A percentile compares a stretch with the other conserved stretches of the same genome.
phyloP scores from a whole-genome alignment of 2,797 vertebrate species.

The Aplochiton taeniatus region DNA sequence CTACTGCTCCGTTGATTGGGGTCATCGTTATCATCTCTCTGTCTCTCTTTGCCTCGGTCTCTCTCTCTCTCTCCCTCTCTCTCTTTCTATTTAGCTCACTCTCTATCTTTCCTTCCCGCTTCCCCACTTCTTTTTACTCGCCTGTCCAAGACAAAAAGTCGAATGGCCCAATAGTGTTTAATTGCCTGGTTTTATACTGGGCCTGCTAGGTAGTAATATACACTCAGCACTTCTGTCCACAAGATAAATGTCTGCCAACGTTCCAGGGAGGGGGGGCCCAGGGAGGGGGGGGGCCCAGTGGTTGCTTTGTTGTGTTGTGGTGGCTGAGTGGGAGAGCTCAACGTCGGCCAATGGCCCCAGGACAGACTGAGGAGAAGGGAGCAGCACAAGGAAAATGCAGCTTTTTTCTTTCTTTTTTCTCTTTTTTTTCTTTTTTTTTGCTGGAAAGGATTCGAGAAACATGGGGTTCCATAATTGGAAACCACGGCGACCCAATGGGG shows the following conservation, averaged over 20 bases:
- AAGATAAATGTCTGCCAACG: slow-evolving; percentile 58
- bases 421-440: too few species aligned
- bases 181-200: slow-evolving; percentile 57
- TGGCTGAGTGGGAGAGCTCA: background rate
- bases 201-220: slow-evolving; percentile 44
- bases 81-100: too few species aligned
- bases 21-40: too few species aligned
- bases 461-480: too few species aligned
- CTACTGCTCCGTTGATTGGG: too few species aligned
- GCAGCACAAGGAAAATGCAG: too few species aligned
- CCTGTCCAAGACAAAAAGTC: slow-evolving; percentile 27
- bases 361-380: background rate
- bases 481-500: too few species aligned
- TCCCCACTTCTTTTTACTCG: background rate
- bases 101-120: background rate
- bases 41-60: too few species aligned
- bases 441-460: too few species aligned
- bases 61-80: too few species aligned
- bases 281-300: slow-evolving; percentile 1
- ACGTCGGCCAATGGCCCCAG: background rate
- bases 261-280: slow-evolving; percentile 21
- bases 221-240: slow-evolving; percentile 62
- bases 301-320: background rate
- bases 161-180: slow-evolving; percentile 54
- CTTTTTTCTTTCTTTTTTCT: too few species aligned